Conservation (phyloP, 2,888 invertebrate species). For the Acleris laterana region DNA sequence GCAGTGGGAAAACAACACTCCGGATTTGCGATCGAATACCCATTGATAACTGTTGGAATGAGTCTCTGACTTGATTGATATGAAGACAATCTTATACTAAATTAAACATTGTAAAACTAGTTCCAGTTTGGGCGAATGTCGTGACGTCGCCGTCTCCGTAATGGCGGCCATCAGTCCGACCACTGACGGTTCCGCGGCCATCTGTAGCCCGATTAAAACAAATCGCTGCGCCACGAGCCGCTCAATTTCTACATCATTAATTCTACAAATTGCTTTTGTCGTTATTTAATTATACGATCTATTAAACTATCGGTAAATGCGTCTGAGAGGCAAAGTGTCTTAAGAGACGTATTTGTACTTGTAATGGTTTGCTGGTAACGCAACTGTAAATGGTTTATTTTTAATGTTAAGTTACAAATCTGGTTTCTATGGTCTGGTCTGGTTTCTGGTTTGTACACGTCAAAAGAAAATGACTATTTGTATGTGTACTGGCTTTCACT, state of each 20-base stretch:
- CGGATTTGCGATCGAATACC: no score
- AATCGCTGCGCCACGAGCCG: constrained; percentile 9
- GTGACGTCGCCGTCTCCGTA: neutral
- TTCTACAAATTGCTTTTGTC: constrained; percentile 23
- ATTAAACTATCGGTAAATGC: constrained; percentile 4
- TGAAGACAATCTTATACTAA: no score
- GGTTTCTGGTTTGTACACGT: no score
- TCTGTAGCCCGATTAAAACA: constrained; percentile 6
- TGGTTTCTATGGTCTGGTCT: no score
- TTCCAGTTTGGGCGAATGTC: neutral
- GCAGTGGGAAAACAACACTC: no score
- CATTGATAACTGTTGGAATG: no score
- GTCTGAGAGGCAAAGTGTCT: neutral
- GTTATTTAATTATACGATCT: constrained; percentile 21
- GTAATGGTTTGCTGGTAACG: no score
- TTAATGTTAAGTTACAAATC: no score
- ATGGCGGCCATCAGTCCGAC: neutral
- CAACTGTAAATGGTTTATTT: no score
- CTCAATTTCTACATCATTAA: constrained; percentile 26
- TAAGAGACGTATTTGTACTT: neutral
- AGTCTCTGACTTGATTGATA: no score
- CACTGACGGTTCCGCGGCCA: neutral
- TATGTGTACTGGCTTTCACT: no score
- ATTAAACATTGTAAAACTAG: neutral
- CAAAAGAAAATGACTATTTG: no score